Percentiles rank a stretch among this genome's conserved stretches.
Evolutionary conservation across 1,140 invertebrate genomes (phyloP).

Genomic region (Lepidurus packardi): DNA sequence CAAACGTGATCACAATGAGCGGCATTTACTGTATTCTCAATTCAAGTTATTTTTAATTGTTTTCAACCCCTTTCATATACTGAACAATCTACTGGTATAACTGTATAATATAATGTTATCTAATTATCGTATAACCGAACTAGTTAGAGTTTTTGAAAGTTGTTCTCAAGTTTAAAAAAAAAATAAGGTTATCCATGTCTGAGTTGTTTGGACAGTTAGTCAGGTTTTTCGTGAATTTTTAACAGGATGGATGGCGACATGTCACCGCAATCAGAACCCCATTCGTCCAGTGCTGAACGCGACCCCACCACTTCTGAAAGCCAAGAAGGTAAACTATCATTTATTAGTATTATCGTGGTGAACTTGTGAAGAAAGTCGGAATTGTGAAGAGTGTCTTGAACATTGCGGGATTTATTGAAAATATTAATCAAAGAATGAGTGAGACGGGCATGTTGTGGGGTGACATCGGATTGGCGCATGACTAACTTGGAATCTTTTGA

Average conservation of each 20-base stretch:
- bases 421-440: not conserved
- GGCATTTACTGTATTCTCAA: no score
- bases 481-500: slow-evolving; percentile 16
- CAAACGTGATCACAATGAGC: no score
- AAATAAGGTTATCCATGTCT: not conserved
- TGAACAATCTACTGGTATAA: not conserved
- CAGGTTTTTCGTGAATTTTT: slow-evolving; percentile 24
- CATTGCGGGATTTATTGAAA: not conserved
- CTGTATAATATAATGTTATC: no score
- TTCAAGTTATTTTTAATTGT: no score
- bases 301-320: slow-evolving; percentile 32
- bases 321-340: slow-evolving; percentile 32
- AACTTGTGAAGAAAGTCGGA: slow-evolving; percentile 15
- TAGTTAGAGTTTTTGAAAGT: no score
- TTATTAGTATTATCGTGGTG: not conserved
- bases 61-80: not conserved
- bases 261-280: slow-evolving; percentile 33
- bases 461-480: not conserved
- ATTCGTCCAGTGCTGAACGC: slow-evolving; percentile 31
- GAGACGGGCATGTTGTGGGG: slow-evolving; percentile 5
- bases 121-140: no score
- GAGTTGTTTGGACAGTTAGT: not conserved
- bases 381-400: not conserved
- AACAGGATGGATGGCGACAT: slow-evolving; percentile 34
- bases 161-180: no score